Percentiles rank a stretch among this genome's conserved stretches.
Conservation (phyloP, 2,113 vertebrate species). For the Todiramphus saurophagus region DNA sequence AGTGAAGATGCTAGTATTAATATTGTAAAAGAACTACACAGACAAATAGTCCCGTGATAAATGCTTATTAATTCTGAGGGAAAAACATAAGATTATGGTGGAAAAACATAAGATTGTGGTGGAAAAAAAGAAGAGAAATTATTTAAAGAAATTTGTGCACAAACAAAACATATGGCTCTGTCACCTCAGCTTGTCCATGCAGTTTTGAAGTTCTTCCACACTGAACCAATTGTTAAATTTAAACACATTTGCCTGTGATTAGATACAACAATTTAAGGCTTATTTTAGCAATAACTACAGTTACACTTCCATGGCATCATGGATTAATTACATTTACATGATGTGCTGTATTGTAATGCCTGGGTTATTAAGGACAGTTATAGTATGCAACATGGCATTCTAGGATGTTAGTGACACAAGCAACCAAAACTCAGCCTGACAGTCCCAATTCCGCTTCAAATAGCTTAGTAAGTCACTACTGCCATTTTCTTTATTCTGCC, state of each 20-base stretch:
- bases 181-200: neutral
- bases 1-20: neutral
- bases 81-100: neutral
- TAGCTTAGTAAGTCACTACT: neutral
- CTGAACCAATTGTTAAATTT: neutral
- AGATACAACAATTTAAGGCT: neutral
- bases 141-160: neutral
- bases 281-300: neutral
- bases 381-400: neutral
- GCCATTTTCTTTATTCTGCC: neutral
- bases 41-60: neutral
- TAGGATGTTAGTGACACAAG: neutral
- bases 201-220: neutral
- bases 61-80: neutral
- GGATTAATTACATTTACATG: neutral
- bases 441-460: neutral
- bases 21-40: neutral
- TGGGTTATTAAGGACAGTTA: neutral
- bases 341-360: neutral
- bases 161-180: neutral
- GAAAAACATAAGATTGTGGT: neutral
- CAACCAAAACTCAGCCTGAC: neutral
- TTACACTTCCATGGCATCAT: neutral
- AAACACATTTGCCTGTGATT: neutral
- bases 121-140: neutral